phyloP scores from a whole-genome alignment of 2,113 vertebrate species.

The Zootoca vivipara region DNA sequence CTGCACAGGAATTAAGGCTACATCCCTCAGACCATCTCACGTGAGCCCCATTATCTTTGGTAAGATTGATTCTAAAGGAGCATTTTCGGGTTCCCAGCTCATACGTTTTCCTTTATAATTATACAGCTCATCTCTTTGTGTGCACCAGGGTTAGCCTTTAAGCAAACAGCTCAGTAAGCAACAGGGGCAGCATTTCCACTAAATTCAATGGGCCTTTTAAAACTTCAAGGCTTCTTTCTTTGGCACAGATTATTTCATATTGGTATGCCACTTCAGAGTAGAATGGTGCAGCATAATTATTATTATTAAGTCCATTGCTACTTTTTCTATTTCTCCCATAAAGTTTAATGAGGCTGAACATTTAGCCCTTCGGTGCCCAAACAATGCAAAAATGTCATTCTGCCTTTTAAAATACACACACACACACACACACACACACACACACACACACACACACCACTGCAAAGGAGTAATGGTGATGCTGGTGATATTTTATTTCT shows the following conservation, averaged over 20 bases:
- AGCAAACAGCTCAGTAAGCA: not conserved
- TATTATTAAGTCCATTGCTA: slow-evolving; percentile 63
- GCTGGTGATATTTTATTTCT: slow-evolving; percentile 1
- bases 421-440: too few species aligned
- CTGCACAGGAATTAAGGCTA: not conserved
- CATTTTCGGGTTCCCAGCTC: not conserved
- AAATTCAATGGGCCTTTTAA: slow-evolving; percentile 50
- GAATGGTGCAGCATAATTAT: slow-evolving; percentile 32
- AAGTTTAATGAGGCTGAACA: slow-evolving; percentile 68
- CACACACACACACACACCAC: too few species aligned
- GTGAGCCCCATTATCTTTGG: not conserved
- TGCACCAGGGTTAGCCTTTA: not conserved
- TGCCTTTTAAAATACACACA: too few species aligned
- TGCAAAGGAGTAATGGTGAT: slow-evolving; percentile 11
- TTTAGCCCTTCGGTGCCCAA: slow-evolving; percentile 68
- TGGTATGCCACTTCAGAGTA: slow-evolving; percentile 35
- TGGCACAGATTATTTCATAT: slow-evolving; percentile 45
- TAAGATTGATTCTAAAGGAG: not conserved
- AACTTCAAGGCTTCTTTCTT: slow-evolving; percentile 59
- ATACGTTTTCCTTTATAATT: not conserved
- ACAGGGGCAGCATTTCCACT: slow-evolving; percentile 16
- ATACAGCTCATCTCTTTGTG: not conserved
- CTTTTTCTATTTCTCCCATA: slow-evolving; percentile 70
- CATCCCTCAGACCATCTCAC: not conserved
- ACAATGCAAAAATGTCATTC: slow-evolving; percentile 63